A percentile compares a stretch with the other conserved stretches of the same genome.
phyloP scores from a whole-genome alignment of 2,888 invertebrate genomes.

The Fabriciana adippe region DNA sequence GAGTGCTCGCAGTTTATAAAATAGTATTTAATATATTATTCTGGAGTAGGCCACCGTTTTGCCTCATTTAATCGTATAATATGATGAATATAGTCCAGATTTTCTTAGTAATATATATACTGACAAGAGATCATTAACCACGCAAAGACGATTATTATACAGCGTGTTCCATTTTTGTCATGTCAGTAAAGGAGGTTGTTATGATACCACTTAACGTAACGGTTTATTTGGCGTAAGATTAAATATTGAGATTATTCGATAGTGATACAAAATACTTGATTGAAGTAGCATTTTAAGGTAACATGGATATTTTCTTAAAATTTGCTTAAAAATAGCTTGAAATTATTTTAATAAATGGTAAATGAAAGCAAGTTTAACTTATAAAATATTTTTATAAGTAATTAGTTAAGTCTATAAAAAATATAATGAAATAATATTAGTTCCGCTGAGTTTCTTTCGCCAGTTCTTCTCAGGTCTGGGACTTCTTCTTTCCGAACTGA shows the following conservation, averaged over 20 bases:
- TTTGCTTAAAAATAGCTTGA: too few species aligned
- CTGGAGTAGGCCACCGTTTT: conserved; percentile 27
- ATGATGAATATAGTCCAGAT: conserved; percentile 18
- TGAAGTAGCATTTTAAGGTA: background rate
- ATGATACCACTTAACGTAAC: conserved; percentile 20
- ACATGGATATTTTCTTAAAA: too few species aligned
- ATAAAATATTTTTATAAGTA: too few species aligned
- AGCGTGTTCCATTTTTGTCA: conserved; percentile 23
- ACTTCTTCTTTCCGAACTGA: too few species aligned
- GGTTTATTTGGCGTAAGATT: conserved; percentile 15
- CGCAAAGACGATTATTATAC: conserved; percentile 24
- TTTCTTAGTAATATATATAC: conserved; percentile 29
- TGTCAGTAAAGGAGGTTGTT: conserved; percentile 21
- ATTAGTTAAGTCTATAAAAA: too few species aligned
- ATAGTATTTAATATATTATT: background rate
- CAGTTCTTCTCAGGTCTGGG: too few species aligned
- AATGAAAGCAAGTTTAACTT: too few species aligned
- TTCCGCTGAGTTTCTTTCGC: too few species aligned
- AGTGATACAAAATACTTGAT: background rate
- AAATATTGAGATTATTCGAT: conserved; percentile 14
- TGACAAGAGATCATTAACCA: conserved; percentile 29
- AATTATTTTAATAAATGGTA: too few species aligned
- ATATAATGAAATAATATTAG: too few species aligned
- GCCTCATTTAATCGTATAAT: conserved; percentile 29
- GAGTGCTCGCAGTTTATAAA: background rate